phyloP scores from a whole-genome alignment of 2,797 vertebrate species.

The Lophotriccus pileatus region DNA sequence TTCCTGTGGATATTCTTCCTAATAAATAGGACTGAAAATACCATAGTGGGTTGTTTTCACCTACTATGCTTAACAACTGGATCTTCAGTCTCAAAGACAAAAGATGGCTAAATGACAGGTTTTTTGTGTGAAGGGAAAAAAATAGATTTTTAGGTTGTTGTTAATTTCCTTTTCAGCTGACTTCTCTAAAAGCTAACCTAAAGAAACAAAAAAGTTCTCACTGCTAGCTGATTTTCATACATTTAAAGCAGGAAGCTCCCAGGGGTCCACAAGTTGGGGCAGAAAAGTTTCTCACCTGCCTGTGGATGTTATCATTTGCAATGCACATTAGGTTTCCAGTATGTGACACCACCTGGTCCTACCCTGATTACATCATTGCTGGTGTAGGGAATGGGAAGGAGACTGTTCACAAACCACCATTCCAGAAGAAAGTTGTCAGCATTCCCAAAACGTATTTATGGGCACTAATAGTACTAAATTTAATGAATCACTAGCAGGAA shows the following conservation, averaged over 20 bases:
- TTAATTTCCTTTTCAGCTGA: neutral
- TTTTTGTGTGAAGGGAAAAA: neutral
- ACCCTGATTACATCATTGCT: constrained; percentile 23
- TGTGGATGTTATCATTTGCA: neutral
- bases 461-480: constrained; percentile 12
- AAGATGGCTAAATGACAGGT: neutral
- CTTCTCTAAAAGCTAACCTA: neutral
- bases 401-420: neutral
- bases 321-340: constrained; percentile 5
- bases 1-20: neutral
- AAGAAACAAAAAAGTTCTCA: neutral
- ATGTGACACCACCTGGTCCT: neutral
- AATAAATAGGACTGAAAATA: neutral
- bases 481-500: constrained; percentile 55
- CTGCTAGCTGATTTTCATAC: constrained; percentile 4
- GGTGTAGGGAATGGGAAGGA: neutral
- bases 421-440: constrained; percentile 24
- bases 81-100: neutral
- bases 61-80: neutral
- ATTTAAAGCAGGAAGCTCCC: neutral
- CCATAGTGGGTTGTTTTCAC: neutral
- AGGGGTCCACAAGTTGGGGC: neutral
- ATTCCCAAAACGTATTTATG: constrained; percentile 34
- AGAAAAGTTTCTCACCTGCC: neutral
- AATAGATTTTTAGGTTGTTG: neutral